These are phyloP conservation scores for Pogona vitticeps DNA, from an alignment of 2,113 vertebrate species.

Conservation along the genomic window DNA sequence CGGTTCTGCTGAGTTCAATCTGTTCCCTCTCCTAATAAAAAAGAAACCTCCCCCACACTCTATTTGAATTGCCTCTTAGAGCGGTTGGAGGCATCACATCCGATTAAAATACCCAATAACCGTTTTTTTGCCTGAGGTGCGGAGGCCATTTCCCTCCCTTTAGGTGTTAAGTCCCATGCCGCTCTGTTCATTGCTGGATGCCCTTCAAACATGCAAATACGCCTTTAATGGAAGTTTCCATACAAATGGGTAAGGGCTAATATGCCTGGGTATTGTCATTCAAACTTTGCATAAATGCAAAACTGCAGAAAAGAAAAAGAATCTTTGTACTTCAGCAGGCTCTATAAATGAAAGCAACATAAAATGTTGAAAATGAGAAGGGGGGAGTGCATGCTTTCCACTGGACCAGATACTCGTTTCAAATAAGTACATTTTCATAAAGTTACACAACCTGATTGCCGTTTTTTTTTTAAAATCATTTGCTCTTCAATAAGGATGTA, in stretches of 20 bases:
- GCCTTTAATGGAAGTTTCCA: constrained; percentile 13
- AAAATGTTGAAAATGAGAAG: background rate
- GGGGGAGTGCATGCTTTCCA: background rate
- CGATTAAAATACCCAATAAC: constrained; percentile 52
- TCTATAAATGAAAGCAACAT: background rate
- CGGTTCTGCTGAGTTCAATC: constrained; percentile 37
- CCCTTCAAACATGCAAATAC: constrained; percentile 71
- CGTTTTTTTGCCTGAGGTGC: background rate
- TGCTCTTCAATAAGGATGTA: too few species aligned
- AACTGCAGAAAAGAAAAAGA: constrained; percentile 31
- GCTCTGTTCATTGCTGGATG: constrained; percentile 45
- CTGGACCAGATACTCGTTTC: background rate
- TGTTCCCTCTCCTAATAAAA: constrained; percentile 40
- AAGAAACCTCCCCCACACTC: constrained; percentile 27
- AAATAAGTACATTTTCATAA: background rate
- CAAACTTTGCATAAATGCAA: constrained; percentile 56
- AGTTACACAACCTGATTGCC: too few species aligned
- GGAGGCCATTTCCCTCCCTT: constrained; percentile 56
- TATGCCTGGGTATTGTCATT: constrained; percentile 48
- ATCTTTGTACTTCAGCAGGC: background rate
- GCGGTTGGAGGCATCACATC: constrained; percentile 56
- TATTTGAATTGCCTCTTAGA: constrained; percentile 56
- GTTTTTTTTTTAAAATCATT: too few species aligned
- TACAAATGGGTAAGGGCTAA: constrained; percentile 55
- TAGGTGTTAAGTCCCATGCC: constrained; percentile 59